Conservation (phyloP, 1,140 invertebrate genomes). For the Copidosoma floridanum region DNA sequence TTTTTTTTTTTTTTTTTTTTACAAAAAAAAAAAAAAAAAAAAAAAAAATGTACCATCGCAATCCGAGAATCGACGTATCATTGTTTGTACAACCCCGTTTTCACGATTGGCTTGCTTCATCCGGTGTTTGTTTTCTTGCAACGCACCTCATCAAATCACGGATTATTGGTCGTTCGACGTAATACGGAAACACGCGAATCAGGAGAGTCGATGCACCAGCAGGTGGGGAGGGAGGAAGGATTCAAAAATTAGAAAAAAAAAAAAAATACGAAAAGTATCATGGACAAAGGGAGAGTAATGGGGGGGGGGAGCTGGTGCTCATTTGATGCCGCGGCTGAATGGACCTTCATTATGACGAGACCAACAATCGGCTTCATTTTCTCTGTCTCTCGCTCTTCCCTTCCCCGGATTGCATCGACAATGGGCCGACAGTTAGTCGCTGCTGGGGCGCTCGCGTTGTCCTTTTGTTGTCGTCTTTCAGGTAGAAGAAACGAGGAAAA, state of each 20-base stretch:
- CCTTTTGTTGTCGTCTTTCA: no score
- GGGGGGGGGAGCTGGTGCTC: constrained; percentile 49
- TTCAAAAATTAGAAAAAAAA: constrained; percentile 16
- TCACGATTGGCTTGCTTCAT: no score
- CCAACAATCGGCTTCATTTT: constrained; percentile 46
- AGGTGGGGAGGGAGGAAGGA: constrained; percentile 9
- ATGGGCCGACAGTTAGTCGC: no score
- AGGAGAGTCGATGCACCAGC: not conserved
- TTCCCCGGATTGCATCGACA: not conserved
- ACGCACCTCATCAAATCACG: no score
- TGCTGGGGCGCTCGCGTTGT: no score
- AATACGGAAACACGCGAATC: not conserved
- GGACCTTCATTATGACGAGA: constrained; percentile 43
- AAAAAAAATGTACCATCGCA: no score
- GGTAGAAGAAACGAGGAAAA: no score
- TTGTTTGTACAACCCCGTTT: no score
- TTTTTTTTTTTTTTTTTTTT: no score
- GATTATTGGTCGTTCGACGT: no score
- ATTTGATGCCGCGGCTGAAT: constrained; percentile 52
- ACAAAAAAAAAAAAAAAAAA: no score
- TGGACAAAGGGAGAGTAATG: constrained; percentile 52
- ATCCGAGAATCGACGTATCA: no score
- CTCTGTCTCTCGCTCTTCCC: not conserved
- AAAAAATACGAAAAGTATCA: constrained; percentile 53
- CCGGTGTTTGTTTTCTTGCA: not conserved